These are phyloP conservation scores for Coregonus ussuriensis DNA, from an alignment of 2,797 vertebrate species.

Conservation along the genomic window DNA sequence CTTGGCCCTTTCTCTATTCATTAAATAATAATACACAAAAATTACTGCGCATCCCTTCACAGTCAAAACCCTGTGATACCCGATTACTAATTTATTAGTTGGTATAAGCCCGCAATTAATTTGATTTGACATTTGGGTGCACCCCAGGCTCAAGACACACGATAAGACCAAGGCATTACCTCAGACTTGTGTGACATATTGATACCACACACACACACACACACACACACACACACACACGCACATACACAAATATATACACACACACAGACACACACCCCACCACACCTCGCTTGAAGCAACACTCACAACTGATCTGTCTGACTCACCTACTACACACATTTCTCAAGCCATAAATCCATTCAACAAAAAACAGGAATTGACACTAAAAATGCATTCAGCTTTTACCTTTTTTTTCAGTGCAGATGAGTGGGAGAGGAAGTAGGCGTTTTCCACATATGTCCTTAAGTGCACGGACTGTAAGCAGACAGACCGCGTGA, in stretches of 20 bases:
- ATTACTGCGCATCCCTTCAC: constrained; percentile 15
- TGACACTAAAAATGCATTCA: not conserved
- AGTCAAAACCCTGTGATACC: constrained; percentile 43
- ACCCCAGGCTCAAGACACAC: constrained; percentile 36
- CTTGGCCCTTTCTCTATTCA: not conserved
- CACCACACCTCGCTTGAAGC: constrained; percentile 2
- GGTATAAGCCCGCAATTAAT: constrained; percentile 35
- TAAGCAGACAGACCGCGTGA: constrained; percentile 44
- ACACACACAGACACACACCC: constrained; percentile 2
- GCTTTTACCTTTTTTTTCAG: constrained; percentile 62
- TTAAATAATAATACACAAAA: not conserved
- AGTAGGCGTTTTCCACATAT: constrained; percentile 60
- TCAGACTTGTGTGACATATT: constrained; percentile 12
- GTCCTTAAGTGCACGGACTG: constrained; percentile 63
- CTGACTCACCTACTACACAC: constrained; percentile 11
- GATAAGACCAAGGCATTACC: constrained; percentile 32
- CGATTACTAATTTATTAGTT: constrained; percentile 56
- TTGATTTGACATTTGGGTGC: constrained; percentile 57
- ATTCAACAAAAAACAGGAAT: not conserved
- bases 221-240: constrained; percentile 7
- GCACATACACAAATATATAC: not conserved
- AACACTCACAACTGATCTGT: not conserved
- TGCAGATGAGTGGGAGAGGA: constrained; percentile 55
- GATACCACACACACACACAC: too few species aligned
- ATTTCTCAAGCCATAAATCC: constrained; percentile 2